phyloP scores from a whole-genome alignment of 2,797 vertebrate species.

The Pseudotriccus pelzelni region DNA sequence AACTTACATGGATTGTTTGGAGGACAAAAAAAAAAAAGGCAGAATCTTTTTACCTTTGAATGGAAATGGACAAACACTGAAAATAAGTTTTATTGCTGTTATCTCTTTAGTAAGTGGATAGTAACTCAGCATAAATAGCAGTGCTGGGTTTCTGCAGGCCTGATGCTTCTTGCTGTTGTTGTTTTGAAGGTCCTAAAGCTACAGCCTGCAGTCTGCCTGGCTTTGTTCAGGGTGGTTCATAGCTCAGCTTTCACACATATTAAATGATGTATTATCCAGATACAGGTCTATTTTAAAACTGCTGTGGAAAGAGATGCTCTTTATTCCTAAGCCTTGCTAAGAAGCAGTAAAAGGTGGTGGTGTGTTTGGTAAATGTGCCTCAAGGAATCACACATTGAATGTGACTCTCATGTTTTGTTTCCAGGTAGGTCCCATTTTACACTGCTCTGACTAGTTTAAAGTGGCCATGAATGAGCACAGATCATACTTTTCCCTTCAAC shows the following conservation, averaged over 20 bases:
- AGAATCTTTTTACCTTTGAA: not conserved
- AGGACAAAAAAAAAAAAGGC: not conserved
- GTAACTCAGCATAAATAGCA: not conserved
- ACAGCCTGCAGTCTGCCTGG: not conserved
- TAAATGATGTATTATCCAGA: not conserved
- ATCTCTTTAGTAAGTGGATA: not conserved
- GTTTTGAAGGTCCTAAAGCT: not conserved
- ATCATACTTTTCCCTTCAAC: not conserved
- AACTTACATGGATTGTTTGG: not conserved
- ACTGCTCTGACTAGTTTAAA: not conserved
- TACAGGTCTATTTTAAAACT: not conserved
- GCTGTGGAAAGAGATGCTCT: not conserved
- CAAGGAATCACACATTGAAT: not conserved
- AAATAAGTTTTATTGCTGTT: not conserved
- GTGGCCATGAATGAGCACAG: not conserved
- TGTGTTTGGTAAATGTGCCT: not conserved
- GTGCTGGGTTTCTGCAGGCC: not conserved
- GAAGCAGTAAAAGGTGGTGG: not conserved
- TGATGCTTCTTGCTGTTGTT: not conserved
- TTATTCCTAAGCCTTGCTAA: not conserved
- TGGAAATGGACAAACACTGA: not conserved
- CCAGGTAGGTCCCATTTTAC: not conserved
- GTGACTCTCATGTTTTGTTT: not conserved
- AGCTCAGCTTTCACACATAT: not conserved
- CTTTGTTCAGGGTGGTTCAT: not conserved